These are phyloP conservation scores for Physocephala rufipes DNA, from an alignment of 2,888 invertebrate genomes.

Conservation along the genomic window DNA sequence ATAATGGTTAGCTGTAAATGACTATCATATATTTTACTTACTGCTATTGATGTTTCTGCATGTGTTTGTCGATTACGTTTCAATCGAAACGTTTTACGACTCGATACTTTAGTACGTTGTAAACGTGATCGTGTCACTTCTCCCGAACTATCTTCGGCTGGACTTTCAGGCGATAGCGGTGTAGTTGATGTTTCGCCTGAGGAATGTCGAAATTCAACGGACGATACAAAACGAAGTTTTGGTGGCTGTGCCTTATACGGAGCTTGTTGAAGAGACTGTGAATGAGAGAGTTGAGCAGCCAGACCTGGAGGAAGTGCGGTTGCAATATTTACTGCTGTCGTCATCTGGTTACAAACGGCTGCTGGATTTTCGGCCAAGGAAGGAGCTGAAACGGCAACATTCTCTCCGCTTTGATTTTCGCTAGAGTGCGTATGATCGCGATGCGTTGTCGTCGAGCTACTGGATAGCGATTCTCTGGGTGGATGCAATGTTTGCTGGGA, in stretches of 20 bases:
- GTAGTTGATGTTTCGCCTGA: slow-evolving; percentile 82
- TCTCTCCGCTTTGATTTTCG: slow-evolving; percentile 64
- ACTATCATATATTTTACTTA: slow-evolving; percentile 43
- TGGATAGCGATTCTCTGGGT: slow-evolving; percentile 70
- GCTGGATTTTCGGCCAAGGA: slow-evolving; percentile 53
- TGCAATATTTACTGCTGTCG: slow-evolving; percentile 49
- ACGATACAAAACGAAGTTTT: slow-evolving; percentile 82
- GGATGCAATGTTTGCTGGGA: slow-evolving; percentile 67
- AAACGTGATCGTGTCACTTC: slow-evolving; percentile 73
- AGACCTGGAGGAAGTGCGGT: slow-evolving; percentile 58
- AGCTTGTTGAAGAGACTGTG: slow-evolving; percentile 64
- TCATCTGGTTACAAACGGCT: slow-evolving; percentile 49
- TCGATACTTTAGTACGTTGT: slow-evolving; percentile 92
- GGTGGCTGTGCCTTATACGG: slow-evolving; percentile 68
- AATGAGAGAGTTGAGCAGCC: slow-evolving; percentile 66
- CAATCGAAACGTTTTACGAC: slow-evolving; percentile 90
- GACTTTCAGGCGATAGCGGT: slow-evolving; percentile 78
- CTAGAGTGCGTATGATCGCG: slow-evolving; percentile 63
- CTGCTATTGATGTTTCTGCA: slow-evolving; percentile 71
- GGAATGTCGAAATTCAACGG: slow-evolving; percentile 82
- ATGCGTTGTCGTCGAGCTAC: slow-evolving; percentile 69
- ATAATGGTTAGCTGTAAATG: background rate
- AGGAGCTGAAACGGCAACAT: slow-evolving; percentile 55
- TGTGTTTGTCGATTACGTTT: slow-evolving; percentile 77
- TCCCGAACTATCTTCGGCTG: slow-evolving; percentile 75